Conservation (phyloP, 2,888 invertebrate species). For the Luperina nickerlii region DNA sequence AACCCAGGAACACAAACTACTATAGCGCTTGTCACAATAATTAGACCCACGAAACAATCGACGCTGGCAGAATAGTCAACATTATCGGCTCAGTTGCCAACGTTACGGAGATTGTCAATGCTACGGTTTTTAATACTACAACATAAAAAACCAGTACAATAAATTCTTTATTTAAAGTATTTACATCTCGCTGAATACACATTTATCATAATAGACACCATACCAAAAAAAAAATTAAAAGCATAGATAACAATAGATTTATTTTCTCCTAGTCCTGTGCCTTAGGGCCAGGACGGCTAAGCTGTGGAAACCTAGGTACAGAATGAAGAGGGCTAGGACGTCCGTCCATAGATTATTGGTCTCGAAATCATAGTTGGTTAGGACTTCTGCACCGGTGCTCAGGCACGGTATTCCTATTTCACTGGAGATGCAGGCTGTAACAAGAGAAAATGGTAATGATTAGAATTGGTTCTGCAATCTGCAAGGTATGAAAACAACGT, state of each 20-base stretch:
- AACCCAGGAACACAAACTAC: not conserved
- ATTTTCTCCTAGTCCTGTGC: slow-evolving; percentile 91
- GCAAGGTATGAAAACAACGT: not conserved
- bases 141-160: slow-evolving; percentile 32
- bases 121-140: not conserved
- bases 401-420: slow-evolving; percentile 92
- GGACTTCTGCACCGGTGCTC: slow-evolving; percentile 92
- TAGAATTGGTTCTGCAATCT: not conserved
- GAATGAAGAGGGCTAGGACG: slow-evolving; percentile 91
- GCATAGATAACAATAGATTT: slow-evolving; percentile 49
- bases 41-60: not conserved
- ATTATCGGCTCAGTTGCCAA: too few species aligned
- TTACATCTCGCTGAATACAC: slow-evolving; percentile 66
- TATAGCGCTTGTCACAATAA: too few species aligned
- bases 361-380: slow-evolving; percentile 93
- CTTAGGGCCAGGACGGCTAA: slow-evolving; percentile 93
- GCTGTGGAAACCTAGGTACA: slow-evolving; percentile 93
- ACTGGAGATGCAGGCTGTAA: slow-evolving; percentile 46
- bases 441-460: not conserved
- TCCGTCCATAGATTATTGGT: slow-evolving; percentile 91
- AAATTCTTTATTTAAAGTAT: slow-evolving; percentile 66
- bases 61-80: too few species aligned
- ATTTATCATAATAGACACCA: slow-evolving; percentile 69
- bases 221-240: slow-evolving; percentile 39
- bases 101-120: too few species aligned